These are phyloP conservation scores for Diloba caeruleocephala DNA, from an alignment of 2,888 invertebrate species.

Conservation along the genomic window DNA sequence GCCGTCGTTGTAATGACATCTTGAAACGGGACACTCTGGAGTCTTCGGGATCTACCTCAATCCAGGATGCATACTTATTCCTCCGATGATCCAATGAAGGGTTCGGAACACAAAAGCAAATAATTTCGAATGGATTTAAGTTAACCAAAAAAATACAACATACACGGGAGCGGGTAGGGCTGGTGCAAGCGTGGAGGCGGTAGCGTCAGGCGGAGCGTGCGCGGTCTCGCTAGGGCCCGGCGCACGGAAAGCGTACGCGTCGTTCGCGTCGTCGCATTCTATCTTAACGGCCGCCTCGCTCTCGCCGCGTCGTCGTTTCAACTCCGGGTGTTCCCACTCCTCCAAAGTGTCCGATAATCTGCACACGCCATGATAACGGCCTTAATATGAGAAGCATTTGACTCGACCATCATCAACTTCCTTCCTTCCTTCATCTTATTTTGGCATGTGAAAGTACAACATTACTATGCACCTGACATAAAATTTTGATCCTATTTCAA, in stretches of 20 bases:
- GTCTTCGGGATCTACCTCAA: slow-evolving; percentile 39
- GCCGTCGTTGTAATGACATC: slow-evolving; percentile 10
- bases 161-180: slow-evolving; percentile 65
- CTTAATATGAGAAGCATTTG: slow-evolving; percentile 43
- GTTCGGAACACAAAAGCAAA: slow-evolving; percentile 29
- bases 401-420: slow-evolving; percentile 8
- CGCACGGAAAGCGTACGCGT: slow-evolving; percentile 91
- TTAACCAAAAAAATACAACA: slow-evolving; percentile 57
- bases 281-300: slow-evolving; percentile 91
- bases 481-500: no score
- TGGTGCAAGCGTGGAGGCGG: slow-evolving; percentile 57
- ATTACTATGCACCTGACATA: no score
- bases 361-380: slow-evolving; percentile 69
- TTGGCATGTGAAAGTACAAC: no score
- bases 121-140: slow-evolving; percentile 35
- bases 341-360: slow-evolving; percentile 84
- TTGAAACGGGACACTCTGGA: slow-evolving; percentile 53
- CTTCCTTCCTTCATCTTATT: no score
- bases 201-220: slow-evolving; percentile 48
- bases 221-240: slow-evolving; percentile 68
- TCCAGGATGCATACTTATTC: slow-evolving; percentile 19
- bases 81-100: slow-evolving; percentile 9
- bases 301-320: slow-evolving; percentile 88
- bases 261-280: slow-evolving; percentile 92
- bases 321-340: slow-evolving; percentile 84